Percentiles rank a stretch among this genome's conserved stretches.
phyloP scores from a whole-genome alignment of 2,797 vertebrate species.

The Epinephelus awoara region DNA sequence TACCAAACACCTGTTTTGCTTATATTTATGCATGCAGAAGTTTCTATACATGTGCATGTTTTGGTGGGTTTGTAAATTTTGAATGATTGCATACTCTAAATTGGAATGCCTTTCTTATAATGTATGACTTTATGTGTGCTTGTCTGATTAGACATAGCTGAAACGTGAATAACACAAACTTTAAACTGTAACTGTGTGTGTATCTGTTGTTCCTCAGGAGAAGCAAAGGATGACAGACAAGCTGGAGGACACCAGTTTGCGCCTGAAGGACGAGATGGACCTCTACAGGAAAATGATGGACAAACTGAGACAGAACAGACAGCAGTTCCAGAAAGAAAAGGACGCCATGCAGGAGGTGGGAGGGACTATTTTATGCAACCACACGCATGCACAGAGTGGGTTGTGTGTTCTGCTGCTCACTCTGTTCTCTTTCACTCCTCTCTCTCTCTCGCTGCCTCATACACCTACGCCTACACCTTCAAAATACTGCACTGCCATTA shows the following conservation, averaged over 20 bases:
- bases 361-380: slow-evolving; percentile 11
- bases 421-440: neutral
- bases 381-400: slow-evolving; percentile 5
- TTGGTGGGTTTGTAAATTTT: neutral
- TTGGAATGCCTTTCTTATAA: neutral
- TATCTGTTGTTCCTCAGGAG: slow-evolving; percentile 84
- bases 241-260: slow-evolving; percentile 95
- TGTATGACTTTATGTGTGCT: too few relatives aligned
- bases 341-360: slow-evolving; percentile 96
- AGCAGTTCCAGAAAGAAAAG: slow-evolving; percentile 95
- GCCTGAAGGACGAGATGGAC: slow-evolving; percentile 98
- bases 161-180: too few relatives aligned
- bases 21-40: neutral
- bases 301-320: slow-evolving; percentile 94
- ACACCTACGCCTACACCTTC: slow-evolving; percentile 34
- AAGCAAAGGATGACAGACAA: slow-evolving; percentile 96
- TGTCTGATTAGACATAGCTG: too few relatives aligned
- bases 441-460: slow-evolving; percentile 21
- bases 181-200: neutral
- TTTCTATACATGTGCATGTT: neutral
- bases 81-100: neutral
- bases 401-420: slow-evolving; percentile 23
- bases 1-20: neutral
- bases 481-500: slow-evolving; percentile 38
- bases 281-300: slow-evolving; percentile 99